Base-by-base conservation (phyloP, 2,888 invertebrate genomes). In the Miltochrista miniata region DNA sequence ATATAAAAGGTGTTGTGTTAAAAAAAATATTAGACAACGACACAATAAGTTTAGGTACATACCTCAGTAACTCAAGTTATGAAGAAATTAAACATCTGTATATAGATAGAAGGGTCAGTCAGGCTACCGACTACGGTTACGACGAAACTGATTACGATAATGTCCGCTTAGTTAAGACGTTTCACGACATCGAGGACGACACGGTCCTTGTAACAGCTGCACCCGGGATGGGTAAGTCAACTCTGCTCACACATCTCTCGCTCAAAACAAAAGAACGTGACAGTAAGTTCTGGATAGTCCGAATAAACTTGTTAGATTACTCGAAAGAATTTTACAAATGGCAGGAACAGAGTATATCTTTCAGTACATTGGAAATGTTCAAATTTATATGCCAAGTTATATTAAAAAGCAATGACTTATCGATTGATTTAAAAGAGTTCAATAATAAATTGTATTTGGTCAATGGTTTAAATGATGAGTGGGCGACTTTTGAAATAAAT, bases 141-240 rank as follows among this genome's bases (percentile, higher is more conserved):
- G 30, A 11, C 14, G 9, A 35, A 8, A 8, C 7, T 1, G 8
- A 12, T 7, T 55, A 49, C n/a, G 36, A 60, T 8, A 31, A 52
- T n/a, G 51, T 48, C 0, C 43, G 38, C 34, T 15, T 44, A 18
- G 51, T 52, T 49, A 49, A n/a, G 15, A 18, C 45, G 18, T 39
- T 46, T 18, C 0, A 39, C 11, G 39, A 46, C 10, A 33, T 46
- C 3, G 1, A n/a, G 1, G 38, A 46, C 9, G 38, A 46, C 9
- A 15, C 11, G 10, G 39, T 46, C n/a, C 31, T 46, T n/a, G 10
- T 46, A 18, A 12, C 31, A 33, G 44, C 29, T 31, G 15, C n/a
- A 12, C 40, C 58, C 1, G 58, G 54, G 0, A 52, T 59, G 50
- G 58, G 58, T n/a, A 59, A 59, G 36, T 59, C 58, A 11, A 52